Base-by-base conservation (phyloP, 2,888 invertebrate genomes). In the Catonia carolina region DNA sequence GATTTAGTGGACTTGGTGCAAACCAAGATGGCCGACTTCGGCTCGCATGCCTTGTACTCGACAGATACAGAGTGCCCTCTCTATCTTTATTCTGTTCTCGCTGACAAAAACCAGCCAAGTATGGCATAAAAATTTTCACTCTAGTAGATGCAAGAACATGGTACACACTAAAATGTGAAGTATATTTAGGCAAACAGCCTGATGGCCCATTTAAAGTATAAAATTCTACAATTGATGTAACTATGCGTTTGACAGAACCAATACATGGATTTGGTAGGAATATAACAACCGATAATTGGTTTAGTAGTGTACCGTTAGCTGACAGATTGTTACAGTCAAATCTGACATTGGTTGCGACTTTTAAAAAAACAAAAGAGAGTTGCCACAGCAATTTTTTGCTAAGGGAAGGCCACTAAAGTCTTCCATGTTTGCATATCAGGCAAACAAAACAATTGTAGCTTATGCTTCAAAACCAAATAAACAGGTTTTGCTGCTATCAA, bases 231-330 rank as follows among this genome's bases (percentile, higher is more conserved):
- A 31, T 6, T 15, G 53, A 53, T 48, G 48, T 48, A 31, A 45
- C 42, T 4, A 17, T 41, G 15, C 42, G 31, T 22, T 33, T 53
- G 7, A 1, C 20, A 42, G 41, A 27, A 31, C 41, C 27, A 53
- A 42, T 53, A 7, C 5, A 42, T 10, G 31, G 41, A 12, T 41
- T 17, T 17, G 41, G 42, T 15, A 20, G 31, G 31, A 53, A 53
- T 14, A 53, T 53, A 12, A 53, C 42, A 27, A 45, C 42, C 17
- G 45, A 53, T 18, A 45, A 53, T 18, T 53, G 42, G 45, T 53
- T 45, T 33, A 31, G 33, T 1, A 45, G 45, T 15, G 27, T 53
- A 31, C 45, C 53, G 14, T 53, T 45, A 14, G 42, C 33, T 8
- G 45, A 53, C 4, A 23, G 42, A 42, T 53, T 53, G 42, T 15